Evolutionary conservation across 2,888 invertebrate genomes (phyloP), one percentile per base, ranked within the genome.

Genomic region (Tinea semifulvella): DNA sequence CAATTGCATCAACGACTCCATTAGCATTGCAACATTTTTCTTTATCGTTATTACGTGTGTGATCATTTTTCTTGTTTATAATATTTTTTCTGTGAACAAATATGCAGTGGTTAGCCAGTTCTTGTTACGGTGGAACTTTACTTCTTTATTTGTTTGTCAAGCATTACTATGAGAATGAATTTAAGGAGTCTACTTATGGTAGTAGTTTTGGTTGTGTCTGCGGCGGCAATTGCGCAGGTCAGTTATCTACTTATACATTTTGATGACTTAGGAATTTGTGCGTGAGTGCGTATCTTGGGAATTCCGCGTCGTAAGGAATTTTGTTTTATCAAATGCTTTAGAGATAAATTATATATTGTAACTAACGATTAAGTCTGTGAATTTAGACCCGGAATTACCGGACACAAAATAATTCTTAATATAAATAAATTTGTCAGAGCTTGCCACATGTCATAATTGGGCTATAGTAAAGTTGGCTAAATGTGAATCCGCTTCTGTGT

Each of bases 131-230:
- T 8, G 63, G 67, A 20, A 64, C 63, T 47, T 43, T 77, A 45
- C 58, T 79, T 48, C 47, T 75, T 42, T 75, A 66, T 46, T 51
- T 76, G n/a, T 45, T 60, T 20, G 58, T 61, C 3, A 73, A 59
- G 53, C 56, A 55, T 38, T 74, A 74, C 50, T 77, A 59, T 54
- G 64, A 75, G 50, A 63, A 80, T 80, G 79, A 73, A 65, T 52
- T 61, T 65, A 64, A 57, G 51, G 61, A 60, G 47, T 48, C 52
- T 49, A 46, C 49, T 68, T 43, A 27, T 59, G 42, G 58, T 58
- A 55, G 47, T 59, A 26, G 26, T 57, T 22, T 45, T 66, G 26
- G 48, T 56, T 50, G 56, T 58, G 44, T 45, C 52, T 49, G 55
- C 51, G 48, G 54, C 60, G 28, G 50, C 53, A 55, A 53, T 55